phyloP scores from a whole-genome alignment of 2,797 vertebrate species.

The Botia almorhae region DNA sequence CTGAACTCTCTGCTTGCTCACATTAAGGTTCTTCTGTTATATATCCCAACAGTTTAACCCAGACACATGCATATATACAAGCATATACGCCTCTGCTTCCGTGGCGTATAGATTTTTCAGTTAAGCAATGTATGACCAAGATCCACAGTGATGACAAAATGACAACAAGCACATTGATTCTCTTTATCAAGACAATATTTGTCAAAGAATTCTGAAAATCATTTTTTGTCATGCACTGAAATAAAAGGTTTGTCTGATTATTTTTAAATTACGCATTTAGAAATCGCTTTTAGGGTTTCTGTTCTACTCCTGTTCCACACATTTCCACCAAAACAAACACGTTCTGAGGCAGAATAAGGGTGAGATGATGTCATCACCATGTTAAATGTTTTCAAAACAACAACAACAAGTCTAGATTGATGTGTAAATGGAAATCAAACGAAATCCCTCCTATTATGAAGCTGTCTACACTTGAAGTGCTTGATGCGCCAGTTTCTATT shows the following conservation, averaged over 20 bases:
- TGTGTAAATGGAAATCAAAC: background rate
- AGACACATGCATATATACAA: constrained; percentile 9
- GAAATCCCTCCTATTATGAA: background rate
- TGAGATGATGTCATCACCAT: background rate
- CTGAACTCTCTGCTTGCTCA: constrained; percentile 41
- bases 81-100: background rate
- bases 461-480: constrained; percentile 1
- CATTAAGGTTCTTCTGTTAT: constrained; percentile 53
- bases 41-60: constrained; percentile 42
- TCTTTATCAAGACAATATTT: background rate
- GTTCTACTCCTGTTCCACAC: too few species aligned
- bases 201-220: too few species aligned
- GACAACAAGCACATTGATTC: too few species aligned
- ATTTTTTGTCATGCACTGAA: too few species aligned
- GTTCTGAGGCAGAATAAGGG: too few species aligned
- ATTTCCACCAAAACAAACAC: too few species aligned
- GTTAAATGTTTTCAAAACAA: background rate
- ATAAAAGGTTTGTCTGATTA: too few species aligned
- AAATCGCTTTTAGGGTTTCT: too few species aligned
- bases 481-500: background rate
- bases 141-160: too few species aligned
- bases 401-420: background rate
- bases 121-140: background rate
- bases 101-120: constrained; percentile 10
- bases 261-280: too few species aligned